Base-by-base conservation (phyloP, 2,888 invertebrate species). In the Caprella mutica region DNA sequence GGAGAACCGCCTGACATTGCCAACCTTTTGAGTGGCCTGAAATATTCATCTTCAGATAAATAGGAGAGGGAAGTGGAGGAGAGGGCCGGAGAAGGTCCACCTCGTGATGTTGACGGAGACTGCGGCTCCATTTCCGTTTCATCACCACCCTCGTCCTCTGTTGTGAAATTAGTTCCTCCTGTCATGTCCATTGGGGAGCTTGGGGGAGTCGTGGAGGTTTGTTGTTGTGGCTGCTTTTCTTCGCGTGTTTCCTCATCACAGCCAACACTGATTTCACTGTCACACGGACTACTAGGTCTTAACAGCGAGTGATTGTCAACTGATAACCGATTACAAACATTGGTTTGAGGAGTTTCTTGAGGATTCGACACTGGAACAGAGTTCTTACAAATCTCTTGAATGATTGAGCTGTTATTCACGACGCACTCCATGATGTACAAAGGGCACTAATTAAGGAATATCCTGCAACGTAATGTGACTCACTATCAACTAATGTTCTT, bases 231-330 rank as follows among this genome's bases (percentile, higher is more conserved):
- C 19, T 35, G 57, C 19, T 44, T 30, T n/a, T 48, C 29, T 30
- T 50, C 43, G 1, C 39, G 38, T 14, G 44, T 42, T n/a, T 59
- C 63, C 17, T 29, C 56, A 52, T 63, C 63, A 27, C 63, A 83
- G 35, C 85, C 85, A 39, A 85, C 85, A 72, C 85, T 85, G 69
- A 85, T 86, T 73, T 85, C 85, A 75, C 84, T 85, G 67, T 65
- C 67, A 52, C 66, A 62, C 19, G 85, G 80, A 66, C 76, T 5
- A 77, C 78, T 65, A 71, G 77, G 59, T 78, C 78, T 21, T 8
- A 26, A 12, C 17, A 19, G 21, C 9, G 9, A 9, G 6, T 8
- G 4, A 2, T 48, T 30, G 2, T 48, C 48, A 14, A 30, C 48
- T n/a, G n/a, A n/a, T n/a, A n/a, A n/a, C n/a, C n/a, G n/a, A n/a